Percentiles rank a stretch among this genome's conserved stretches.
These are phyloP conservation scores for Sprattus sprattus DNA, from an alignment of 2,113 vertebrate genomes.

Conservation along the genomic window DNA sequence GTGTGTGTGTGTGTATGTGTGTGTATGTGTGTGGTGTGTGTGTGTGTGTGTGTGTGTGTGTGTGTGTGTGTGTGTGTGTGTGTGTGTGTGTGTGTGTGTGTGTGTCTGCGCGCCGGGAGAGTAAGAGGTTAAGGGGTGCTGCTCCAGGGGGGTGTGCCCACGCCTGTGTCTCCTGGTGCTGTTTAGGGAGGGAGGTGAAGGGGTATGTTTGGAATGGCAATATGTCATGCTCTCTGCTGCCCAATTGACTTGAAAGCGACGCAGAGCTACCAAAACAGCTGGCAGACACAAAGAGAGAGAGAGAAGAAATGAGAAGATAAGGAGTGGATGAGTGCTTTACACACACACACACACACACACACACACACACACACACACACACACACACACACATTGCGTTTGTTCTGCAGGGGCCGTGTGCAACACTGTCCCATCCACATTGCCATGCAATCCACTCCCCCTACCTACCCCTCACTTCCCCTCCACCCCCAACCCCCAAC, in stretches of 20 bases:
- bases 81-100: no score
- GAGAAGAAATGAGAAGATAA: constrained; percentile 58
- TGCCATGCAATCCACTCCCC: constrained; percentile 33
- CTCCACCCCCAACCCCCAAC: constrained; percentile 49
- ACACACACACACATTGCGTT: no score
- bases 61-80: no score
- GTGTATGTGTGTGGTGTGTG: no score
- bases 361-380: no score
- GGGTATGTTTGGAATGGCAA: constrained; percentile 54
- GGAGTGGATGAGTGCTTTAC: not conserved
- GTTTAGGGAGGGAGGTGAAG: constrained; percentile 34
- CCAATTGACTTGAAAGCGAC: constrained; percentile 61
- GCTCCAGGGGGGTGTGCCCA: not conserved
- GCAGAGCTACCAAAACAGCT: constrained; percentile 51
- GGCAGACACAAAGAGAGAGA: constrained; percentile 54
- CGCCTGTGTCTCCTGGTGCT: constrained; percentile 32
- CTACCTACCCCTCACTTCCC: constrained; percentile 24
- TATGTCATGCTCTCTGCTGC: constrained; percentile 48
- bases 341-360: no score
- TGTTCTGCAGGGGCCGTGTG: constrained; percentile 22
- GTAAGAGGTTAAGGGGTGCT: not conserved
- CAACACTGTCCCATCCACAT: not conserved
- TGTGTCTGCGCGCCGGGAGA: no score
- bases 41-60: no score
- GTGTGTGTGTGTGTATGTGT: no score